Conservation (phyloP, 1,140 invertebrate genomes). For the Tribolium madens region DNA sequence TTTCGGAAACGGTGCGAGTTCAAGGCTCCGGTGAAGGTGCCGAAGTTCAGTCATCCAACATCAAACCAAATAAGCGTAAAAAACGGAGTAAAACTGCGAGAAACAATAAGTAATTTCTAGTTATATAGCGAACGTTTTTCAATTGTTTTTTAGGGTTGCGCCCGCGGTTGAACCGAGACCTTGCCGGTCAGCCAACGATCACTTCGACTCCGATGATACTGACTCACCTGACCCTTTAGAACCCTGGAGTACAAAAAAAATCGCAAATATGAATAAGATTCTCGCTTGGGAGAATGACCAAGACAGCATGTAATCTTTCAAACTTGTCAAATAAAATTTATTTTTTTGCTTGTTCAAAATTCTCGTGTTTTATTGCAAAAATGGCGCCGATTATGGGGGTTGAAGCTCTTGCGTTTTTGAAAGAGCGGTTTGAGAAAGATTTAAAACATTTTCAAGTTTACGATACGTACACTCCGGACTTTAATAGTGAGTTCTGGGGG, state of each 20-base stretch:
- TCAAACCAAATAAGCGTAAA: constrained; percentile 55
- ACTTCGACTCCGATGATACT: constrained; percentile 54
- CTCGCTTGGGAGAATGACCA: constrained; percentile 72
- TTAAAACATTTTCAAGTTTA: constrained; percentile 55
- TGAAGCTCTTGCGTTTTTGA: constrained; percentile 45
- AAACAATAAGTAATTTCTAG: constrained; percentile 63
- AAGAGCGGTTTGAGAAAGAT: constrained; percentile 57
- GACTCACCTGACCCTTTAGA: constrained; percentile 75
- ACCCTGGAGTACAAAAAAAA: constrained; percentile 78
- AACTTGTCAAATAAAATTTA: constrained; percentile 25
- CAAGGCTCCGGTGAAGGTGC: constrained; percentile 56
- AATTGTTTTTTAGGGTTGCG: constrained; percentile 65
- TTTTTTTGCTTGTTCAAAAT: constrained; percentile 20
- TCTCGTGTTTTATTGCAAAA: neutral
- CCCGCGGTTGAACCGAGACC: constrained; percentile 62
- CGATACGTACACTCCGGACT: constrained; percentile 55
- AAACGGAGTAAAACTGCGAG: constrained; percentile 66
- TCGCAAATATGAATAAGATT: constrained; percentile 80
- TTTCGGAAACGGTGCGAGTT: constrained; percentile 57
- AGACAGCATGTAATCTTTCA: constrained; percentile 52
- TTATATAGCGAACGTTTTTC: neutral
- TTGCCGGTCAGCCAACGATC: constrained; percentile 59
- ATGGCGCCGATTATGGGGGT: neutral
- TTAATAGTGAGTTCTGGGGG: constrained; percentile 51
- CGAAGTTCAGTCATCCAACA: constrained; percentile 52